A percentile compares a stretch with the other conserved stretches of the same genome.
phyloP scores from a whole-genome alignment of 2,113 vertebrate species.

The Perca fluviatilis region DNA sequence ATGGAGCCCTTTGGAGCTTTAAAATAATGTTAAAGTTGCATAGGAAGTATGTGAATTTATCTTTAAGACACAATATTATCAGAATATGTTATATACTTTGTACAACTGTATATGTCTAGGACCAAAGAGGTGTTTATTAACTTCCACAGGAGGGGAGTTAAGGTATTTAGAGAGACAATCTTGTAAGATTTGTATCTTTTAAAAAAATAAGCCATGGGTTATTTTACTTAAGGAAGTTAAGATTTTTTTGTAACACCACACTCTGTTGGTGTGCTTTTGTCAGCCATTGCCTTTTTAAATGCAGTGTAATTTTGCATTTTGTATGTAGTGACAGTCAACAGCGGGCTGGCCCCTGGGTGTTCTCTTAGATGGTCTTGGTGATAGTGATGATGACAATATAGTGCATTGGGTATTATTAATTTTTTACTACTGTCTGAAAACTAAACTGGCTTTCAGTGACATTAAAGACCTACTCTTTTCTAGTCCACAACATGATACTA shows the following conservation, averaged over 20 bases:
- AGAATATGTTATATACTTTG: background rate
- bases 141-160: background rate
- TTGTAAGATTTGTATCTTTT: background rate
- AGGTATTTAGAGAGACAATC: background rate
- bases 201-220: background rate
- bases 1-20: background rate
- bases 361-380: background rate
- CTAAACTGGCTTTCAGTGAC: background rate
- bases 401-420: background rate
- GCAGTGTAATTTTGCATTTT: slow-evolving; percentile 2
- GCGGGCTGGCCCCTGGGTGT: background rate
- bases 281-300: background rate
- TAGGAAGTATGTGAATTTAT: background rate
- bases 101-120: background rate
- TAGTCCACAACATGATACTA: background rate
- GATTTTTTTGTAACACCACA: background rate
- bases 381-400: background rate
- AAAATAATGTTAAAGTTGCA: background rate
- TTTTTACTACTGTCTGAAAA: background rate
- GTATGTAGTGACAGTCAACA: background rate
- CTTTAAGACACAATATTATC: background rate
- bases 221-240: background rate
- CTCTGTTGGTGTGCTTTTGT: background rate
- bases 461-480: background rate
- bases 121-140: background rate